Base-by-base conservation (phyloP, 2,113 vertebrate species). In the Oreochromis tanganicae region DNA sequence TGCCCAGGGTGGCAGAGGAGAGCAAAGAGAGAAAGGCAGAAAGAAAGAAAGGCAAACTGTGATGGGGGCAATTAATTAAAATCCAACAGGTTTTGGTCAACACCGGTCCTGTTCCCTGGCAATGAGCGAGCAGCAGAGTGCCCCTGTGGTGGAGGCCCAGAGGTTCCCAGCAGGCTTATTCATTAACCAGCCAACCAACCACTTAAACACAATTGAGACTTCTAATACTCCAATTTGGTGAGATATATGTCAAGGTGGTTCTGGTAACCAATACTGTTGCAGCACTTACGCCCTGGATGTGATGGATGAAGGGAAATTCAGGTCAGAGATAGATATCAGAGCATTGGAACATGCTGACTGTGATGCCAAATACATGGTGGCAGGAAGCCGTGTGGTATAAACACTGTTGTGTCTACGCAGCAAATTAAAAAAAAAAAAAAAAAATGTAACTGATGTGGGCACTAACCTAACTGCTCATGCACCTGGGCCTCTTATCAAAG, bases 121-220 rank as follows among this genome's bases (percentile, higher is more conserved):
- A 89, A 81, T 52, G 32, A 80, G 6, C 41, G 10, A 80, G 38
- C 68, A n/a, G 34, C 24, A 89, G 7, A 85, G 79, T 73, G 21
- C 48, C 41, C 32, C n/a, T 87, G 75, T 59, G 61, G 82, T 29
- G 43, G 32, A 91, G 71, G 50, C 19, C 43, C 21, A 43, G 82
- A 83, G 88, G 57, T 86, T 87, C 88, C 34, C 82, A 84, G 82
- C 52, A 3, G 87, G 87, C 16, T 92, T 63, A 94, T 73, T 91
- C 84, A 92, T 93, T 89, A 94, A 89, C 80, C 87, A 87, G 87
- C 61, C 52, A 21, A 71, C n/a, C 9, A 56, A 87, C 71, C 86
- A 79, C 48, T 78, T 83, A 6, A 71, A 90, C 63, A 91, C 85
- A 88, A 87, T 50, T 24, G 63, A 81, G 24, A 38, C 71, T 19